Conservation (phyloP, 2,113 vertebrate species). For the Seriola aureovittata region DNA sequence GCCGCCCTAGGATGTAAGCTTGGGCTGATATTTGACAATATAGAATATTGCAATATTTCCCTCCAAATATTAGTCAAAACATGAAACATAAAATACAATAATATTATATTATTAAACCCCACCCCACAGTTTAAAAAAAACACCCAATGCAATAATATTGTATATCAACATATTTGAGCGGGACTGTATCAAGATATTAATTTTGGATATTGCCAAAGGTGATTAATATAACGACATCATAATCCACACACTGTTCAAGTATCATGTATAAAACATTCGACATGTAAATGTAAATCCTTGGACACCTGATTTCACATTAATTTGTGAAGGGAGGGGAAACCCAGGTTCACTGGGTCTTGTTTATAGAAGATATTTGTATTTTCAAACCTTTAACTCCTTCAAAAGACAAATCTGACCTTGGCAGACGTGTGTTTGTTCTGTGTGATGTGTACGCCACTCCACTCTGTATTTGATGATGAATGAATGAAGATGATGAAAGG, state of each 20-base stretch:
- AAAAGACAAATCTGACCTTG: slow-evolving; percentile 20
- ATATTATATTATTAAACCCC: no score
- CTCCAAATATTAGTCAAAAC: no score
- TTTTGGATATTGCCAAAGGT: no score
- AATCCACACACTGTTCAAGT: not conserved
- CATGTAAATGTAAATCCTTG: not conserved
- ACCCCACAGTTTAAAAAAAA: no score
- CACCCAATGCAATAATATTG: no score
- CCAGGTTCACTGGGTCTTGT: not conserved
- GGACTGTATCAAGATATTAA: no score
- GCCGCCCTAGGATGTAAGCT: no score
- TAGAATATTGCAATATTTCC: no score
- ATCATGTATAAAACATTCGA: not conserved
- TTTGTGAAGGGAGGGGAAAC: not conserved
- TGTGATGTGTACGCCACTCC: slow-evolving; percentile 17
- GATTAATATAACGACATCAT: not conserved
- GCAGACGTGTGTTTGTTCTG: slow-evolving; percentile 7
- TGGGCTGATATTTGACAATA: no score
- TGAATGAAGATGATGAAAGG: slow-evolving; percentile 14
- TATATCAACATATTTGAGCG: no score
- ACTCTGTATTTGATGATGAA: slow-evolving; percentile 10
- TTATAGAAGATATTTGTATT: not conserved
- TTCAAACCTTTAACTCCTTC: slow-evolving; percentile 2
- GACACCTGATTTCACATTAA: not conserved
- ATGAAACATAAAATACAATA: no score